These are phyloP conservation scores for Tanaodytes sp. DNA, from an alignment of 2,888 invertebrate species.

Conservation along the genomic window DNA sequence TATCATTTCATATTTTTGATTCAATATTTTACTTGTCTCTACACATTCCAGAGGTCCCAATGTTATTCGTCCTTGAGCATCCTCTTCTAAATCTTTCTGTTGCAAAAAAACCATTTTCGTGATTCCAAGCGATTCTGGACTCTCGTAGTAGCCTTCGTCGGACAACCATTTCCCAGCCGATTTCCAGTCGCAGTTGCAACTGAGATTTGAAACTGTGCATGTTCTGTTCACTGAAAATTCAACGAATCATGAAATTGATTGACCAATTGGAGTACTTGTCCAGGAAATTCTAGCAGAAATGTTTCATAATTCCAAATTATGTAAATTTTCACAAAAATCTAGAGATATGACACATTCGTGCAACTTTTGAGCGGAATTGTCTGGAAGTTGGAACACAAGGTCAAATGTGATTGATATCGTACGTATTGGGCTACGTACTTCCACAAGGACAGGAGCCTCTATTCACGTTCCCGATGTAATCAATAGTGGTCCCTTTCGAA, in stretches of 20 bases:
- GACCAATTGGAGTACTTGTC: neutral
- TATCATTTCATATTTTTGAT: no score
- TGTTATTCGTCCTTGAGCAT: slow-evolving; percentile 90
- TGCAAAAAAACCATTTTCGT: slow-evolving; percentile 93
- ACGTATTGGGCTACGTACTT: slow-evolving; percentile 70
- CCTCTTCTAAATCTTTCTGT: slow-evolving; percentile 85
- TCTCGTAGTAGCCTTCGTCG: slow-evolving; percentile 89
- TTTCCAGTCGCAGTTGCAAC: slow-evolving; percentile 90
- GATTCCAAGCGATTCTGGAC: slow-evolving; percentile 87
- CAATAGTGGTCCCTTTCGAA: slow-evolving; percentile 85
- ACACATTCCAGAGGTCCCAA: slow-evolving; percentile 94
- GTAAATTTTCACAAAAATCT: no score
- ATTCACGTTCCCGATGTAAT: slow-evolving; percentile 86
- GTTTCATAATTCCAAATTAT: no score
- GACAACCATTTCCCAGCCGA: slow-evolving; percentile 90
- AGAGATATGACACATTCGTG: no score
- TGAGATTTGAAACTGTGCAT: slow-evolving; percentile 85
- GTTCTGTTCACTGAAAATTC: slow-evolving; percentile 79
- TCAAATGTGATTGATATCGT: no score
- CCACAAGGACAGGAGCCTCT: slow-evolving; percentile 76
- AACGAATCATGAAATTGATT: slow-evolving; percentile 39
- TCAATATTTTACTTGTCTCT: slow-evolving; percentile 95
- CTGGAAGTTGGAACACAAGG: no score
- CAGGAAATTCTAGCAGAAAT: no score
- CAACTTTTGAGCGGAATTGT: no score